Conservation (phyloP, 2,113 vertebrate species). For the Catharus minimus region DNA sequence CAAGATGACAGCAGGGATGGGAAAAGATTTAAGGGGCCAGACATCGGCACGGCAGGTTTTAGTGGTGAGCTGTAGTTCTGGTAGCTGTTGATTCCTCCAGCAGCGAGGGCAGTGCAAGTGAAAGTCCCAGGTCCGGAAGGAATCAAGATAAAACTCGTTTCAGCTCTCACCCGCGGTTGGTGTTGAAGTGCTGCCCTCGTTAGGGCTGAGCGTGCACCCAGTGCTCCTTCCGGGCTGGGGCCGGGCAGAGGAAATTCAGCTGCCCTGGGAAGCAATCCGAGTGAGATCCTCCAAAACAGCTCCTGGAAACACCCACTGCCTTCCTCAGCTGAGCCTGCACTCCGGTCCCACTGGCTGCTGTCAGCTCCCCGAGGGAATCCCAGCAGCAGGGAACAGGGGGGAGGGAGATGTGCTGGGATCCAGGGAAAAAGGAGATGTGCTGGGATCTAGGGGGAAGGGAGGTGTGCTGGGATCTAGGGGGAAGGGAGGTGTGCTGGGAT, state of each 20-base stretch:
- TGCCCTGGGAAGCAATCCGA: neutral
- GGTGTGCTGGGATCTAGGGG: no score
- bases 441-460: no score
- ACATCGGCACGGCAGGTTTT: accelerated
- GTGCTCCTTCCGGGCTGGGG: neutral
- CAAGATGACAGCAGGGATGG: neutral
- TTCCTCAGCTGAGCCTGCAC: neutral
- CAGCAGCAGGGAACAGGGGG: accelerated
- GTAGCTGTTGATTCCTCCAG: neutral
- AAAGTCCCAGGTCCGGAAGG: neutral
- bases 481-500: neutral
- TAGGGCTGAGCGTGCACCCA: neutral
- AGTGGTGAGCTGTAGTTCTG: neutral
- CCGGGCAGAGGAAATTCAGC: neutral
- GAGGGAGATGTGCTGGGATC: neutral
- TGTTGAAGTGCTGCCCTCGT: conserved; percentile 19
- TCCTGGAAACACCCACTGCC: neutral
- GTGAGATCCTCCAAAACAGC: neutral
- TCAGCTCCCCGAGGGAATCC: neutral
- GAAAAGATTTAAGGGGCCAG: neutral
- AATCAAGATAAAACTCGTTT: accelerated
- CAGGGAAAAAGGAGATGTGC: no score
- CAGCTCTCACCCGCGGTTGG: accelerated
- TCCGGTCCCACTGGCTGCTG: accelerated
- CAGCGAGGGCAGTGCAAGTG: neutral